Percentiles rank a stretch among this genome's conserved stretches.
phyloP scores from a whole-genome alignment of 2,888 invertebrate genomes.

The Timema cristinae region DNA sequence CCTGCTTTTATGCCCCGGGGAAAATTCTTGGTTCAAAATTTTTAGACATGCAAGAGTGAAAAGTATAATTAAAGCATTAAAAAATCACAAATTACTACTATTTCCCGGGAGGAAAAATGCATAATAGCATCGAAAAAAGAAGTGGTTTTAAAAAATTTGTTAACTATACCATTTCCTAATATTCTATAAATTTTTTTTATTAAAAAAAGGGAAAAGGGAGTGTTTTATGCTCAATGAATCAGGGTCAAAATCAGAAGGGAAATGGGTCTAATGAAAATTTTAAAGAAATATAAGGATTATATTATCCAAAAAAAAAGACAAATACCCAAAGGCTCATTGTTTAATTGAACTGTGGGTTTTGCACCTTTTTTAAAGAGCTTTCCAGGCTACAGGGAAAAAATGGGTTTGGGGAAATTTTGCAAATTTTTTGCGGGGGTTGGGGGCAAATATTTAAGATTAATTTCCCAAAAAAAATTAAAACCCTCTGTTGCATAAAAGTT shows the following conservation, averaged over 20 bases:
- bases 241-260: not conserved
- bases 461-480: not conserved
- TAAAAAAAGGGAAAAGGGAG: constrained; percentile 1
- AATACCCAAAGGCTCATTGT: not conserved
- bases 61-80: not conserved
- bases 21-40: no score
- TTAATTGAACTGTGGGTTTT: not conserved
- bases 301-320: not conserved
- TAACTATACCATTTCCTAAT: no score
- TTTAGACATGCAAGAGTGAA: not conserved
- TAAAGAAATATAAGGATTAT: constrained; percentile 10
- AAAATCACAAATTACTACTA: no score
- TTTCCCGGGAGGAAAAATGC: no score
- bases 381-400: not conserved
- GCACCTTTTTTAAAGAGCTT: not conserved
- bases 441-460: constrained; percentile 3
- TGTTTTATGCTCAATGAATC: not conserved
- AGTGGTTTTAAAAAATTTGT: no score
- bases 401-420: not conserved
- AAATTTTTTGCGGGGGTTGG: constrained; percentile 3
- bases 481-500: not conserved
- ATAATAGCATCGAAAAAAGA: no score
- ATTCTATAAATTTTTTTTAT: no score
- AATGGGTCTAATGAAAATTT: constrained; percentile 8
- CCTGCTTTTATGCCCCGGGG: no score